Evolutionary conservation across 2,113 vertebrate genomes (phyloP).

Genomic region (Amazona guildingii): DNA sequence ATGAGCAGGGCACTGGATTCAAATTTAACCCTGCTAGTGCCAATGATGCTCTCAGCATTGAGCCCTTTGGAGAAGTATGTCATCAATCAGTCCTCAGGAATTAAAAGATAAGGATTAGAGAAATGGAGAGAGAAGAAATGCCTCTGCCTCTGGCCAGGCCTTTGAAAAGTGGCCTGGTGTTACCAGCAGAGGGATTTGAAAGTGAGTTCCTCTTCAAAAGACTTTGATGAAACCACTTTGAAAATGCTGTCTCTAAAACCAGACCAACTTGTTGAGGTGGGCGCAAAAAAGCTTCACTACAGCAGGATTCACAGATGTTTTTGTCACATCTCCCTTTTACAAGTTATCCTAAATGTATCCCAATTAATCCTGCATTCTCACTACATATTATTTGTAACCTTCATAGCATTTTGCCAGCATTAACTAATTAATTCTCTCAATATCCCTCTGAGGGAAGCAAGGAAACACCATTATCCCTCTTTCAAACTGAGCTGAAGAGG

Average conservation of each 20-base stretch:
- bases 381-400: not conserved
- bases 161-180: not conserved
- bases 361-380: not conserved
- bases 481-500: not conserved
- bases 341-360: not conserved
- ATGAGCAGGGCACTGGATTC: not conserved
- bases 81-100: not conserved
- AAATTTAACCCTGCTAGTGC: not conserved
- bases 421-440: conserved; percentile 4
- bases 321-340: not conserved
- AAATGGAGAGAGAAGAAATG: not conserved
- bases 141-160: not conserved
- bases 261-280: not conserved
- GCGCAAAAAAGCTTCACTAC: not conserved
- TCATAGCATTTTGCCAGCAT: not conserved
- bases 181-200: not conserved
- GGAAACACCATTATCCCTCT: not conserved
- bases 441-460: not conserved
- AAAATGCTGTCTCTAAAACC: not conserved
- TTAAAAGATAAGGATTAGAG: not conserved
- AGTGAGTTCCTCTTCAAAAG: not conserved
- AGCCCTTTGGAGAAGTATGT: not conserved
- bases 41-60: not conserved
- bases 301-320: not conserved
- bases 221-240: not conserved